Evolutionary conservation across 2,888 invertebrate species (phyloP).

Genomic region (Drosophila atripex): DNA sequence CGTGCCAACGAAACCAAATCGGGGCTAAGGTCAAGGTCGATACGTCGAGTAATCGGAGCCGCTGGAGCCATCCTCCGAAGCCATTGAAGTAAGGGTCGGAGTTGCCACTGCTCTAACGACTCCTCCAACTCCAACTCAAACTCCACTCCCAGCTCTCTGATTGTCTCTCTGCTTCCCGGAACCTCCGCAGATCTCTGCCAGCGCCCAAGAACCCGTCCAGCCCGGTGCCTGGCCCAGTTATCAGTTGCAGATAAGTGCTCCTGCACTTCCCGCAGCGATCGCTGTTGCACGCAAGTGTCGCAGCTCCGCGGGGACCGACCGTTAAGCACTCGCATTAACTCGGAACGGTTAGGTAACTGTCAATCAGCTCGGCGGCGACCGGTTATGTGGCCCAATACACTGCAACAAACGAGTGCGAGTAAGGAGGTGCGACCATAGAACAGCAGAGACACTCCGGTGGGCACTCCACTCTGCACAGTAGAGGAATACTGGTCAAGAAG

Average conservation of each 20-base stretch:
- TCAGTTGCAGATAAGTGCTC: background rate
- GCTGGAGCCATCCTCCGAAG: too few species aligned
- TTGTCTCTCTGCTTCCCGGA: constrained; percentile 10
- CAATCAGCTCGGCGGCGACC: constrained; percentile 44
- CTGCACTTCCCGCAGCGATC: constrained; percentile 10
- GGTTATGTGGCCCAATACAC: constrained; percentile 15
- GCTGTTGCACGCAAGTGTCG: constrained; percentile 11
- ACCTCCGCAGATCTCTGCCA: too few species aligned
- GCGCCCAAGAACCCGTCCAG: background rate
- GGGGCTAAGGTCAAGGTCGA: constrained; percentile 35
- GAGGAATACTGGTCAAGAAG: background rate
- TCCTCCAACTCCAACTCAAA: background rate
- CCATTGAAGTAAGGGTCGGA: too few species aligned
- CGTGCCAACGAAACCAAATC: background rate
- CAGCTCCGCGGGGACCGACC: constrained; percentile 19
- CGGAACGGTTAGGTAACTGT: constrained; percentile 47
- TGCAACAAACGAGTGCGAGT: background rate
- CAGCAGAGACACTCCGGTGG: too few species aligned
- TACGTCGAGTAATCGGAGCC: background rate
- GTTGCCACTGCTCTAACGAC: too few species aligned
- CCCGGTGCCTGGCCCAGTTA: background rate
- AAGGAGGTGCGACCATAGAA: background rate
- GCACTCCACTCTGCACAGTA: background rate
- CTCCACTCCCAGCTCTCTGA: background rate
- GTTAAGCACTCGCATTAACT: constrained; percentile 42